A percentile compares a stretch with the other conserved stretches of the same genome.
These are phyloP conservation scores for Cyphomyrus plagiostoma DNA, from an alignment of 2,113 vertebrate genomes.

Conservation along the genomic window DNA sequence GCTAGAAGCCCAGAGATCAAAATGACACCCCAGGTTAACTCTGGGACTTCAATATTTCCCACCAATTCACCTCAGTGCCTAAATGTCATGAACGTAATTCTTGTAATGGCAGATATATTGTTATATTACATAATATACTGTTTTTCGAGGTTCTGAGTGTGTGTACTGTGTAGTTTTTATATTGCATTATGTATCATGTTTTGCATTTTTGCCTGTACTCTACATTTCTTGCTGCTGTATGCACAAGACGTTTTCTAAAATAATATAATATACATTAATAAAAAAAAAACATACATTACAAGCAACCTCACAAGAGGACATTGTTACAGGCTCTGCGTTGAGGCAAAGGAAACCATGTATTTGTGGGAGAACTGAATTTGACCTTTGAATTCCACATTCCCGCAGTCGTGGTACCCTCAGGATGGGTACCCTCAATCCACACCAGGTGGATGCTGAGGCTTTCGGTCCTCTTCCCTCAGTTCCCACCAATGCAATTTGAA, in stretches of 20 bases:
- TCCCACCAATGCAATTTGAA: conserved; percentile 13
- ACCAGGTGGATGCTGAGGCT: neutral
- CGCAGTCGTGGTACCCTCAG: neutral
- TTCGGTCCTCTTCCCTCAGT: too few species aligned
- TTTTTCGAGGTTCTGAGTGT: neutral
- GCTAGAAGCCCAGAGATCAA: neutral
- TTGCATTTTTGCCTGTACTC: neutral
- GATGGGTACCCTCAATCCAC: neutral
- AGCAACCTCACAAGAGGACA: neutral
- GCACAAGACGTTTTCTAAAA: neutral
- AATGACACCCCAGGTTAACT: neutral
- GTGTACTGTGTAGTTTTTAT: neutral
- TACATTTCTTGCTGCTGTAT: neutral
- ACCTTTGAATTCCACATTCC: neutral
- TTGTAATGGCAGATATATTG: neutral
- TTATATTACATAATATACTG: neutral
- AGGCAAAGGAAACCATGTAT: neutral
- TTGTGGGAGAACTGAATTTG: neutral
- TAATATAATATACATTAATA: neutral
- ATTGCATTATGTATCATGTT: neutral
- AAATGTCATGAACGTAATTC: neutral
- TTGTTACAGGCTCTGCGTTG: neutral
- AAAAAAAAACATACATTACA: neutral
- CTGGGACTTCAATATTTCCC: neutral
- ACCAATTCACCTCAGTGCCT: neutral